phyloP scores from a whole-genome alignment of 2,797 vertebrate species.

The Onychomys arenicola region DNA sequence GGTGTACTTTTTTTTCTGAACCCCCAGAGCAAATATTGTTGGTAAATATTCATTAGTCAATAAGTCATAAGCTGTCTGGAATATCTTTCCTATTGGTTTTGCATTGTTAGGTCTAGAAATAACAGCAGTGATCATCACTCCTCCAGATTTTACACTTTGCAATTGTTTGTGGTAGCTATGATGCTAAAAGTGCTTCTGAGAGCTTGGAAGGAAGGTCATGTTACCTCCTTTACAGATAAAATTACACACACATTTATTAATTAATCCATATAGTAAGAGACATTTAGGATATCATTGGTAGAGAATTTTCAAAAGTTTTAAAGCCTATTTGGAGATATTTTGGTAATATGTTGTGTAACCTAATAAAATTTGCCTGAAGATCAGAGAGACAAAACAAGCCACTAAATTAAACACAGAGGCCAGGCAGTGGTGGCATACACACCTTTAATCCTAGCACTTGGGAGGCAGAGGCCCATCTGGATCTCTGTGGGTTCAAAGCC shows the following conservation, averaged over 20 bases:
- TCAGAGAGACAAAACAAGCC: no score
- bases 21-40: neutral
- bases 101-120: constrained; percentile 40
- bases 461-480: no score
- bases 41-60: constrained; percentile 61
- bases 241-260: neutral
- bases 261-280: neutral
- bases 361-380: no score
- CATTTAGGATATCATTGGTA: neutral
- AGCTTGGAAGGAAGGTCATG: neutral
- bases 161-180: neutral
- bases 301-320: neutral
- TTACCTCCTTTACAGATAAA: constrained; percentile 2
- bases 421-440: no score
- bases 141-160: neutral
- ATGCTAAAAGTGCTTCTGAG: neutral
- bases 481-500: no score
- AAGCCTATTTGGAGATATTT: neutral
- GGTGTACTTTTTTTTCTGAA: neutral
- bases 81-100: constrained; percentile 11
- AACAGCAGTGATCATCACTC: neutral
- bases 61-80: constrained; percentile 13
- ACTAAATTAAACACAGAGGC: no score
- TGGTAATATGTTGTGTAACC: no score
- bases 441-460: no score